Conservation (phyloP, 1,140 invertebrate species). For the Drosophila navojoa region DNA sequence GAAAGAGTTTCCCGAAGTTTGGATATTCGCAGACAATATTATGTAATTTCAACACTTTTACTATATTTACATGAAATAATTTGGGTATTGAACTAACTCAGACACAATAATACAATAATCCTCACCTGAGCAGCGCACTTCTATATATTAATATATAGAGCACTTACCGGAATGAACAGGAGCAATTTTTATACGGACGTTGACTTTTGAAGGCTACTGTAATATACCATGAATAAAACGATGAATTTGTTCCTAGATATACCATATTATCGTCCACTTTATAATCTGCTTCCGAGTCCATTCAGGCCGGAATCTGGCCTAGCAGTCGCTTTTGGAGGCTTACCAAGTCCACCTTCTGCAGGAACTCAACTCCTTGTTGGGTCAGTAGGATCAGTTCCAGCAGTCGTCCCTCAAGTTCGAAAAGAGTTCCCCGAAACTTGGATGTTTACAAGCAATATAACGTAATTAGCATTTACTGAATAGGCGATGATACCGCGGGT, state of each 20-base stretch:
- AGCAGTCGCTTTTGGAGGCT: neutral
- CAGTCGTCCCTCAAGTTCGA: slow-evolving; percentile 26
- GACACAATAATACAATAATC: neutral
- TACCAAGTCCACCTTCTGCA: neutral
- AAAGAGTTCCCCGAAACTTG: slow-evolving; percentile 59
- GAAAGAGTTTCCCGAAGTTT: slow-evolving; percentile 50
- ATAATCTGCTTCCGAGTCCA: neutral
- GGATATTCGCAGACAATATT: slow-evolving; percentile 35
- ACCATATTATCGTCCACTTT: neutral
- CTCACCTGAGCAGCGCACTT: neutral
- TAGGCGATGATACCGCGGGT: neutral
- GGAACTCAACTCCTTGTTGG: neutral
- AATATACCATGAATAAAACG: neutral
- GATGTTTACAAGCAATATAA: slow-evolving; percentile 40
- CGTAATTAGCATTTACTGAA: slow-evolving; percentile 27
- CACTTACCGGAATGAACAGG: no score
- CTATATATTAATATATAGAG: no score
- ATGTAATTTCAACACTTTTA: slow-evolving; percentile 33
- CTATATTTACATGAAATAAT: neutral
- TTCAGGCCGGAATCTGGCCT: neutral
- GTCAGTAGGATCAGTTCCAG: neutral
- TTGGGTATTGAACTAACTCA: neutral
- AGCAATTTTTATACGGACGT: no score
- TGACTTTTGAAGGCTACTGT: no score
- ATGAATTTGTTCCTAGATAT: neutral